Conservation (phyloP, 2,797 vertebrate genomes). For the Megaceryle alcyon region DNA sequence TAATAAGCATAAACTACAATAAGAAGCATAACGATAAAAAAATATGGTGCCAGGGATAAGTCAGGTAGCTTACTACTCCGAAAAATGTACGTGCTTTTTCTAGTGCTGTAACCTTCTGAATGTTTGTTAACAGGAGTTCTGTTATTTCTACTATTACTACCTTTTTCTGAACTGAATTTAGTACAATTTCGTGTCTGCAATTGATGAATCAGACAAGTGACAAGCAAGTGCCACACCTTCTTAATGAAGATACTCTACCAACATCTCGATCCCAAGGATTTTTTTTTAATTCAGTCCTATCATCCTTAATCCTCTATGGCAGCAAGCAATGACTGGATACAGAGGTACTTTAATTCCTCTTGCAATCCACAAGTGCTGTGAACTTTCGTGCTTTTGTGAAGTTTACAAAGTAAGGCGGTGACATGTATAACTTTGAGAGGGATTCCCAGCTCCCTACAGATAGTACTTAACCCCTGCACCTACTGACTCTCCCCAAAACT, state of each 20-base stretch:
- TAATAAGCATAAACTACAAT: too few species aligned
- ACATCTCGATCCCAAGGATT: background rate
- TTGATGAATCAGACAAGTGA: background rate
- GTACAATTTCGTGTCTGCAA: background rate
- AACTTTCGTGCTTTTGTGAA: background rate
- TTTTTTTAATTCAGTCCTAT: too few species aligned
- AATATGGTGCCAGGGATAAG: background rate
- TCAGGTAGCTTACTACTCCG: too few species aligned
- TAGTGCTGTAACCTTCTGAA: background rate
- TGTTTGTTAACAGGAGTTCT: background rate
- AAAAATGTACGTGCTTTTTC: background rate
- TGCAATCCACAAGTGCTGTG: background rate
- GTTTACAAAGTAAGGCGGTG: background rate
- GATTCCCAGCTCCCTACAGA: background rate
- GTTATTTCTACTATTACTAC: background rate
- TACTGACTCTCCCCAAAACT: background rate
- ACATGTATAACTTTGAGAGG: background rate
- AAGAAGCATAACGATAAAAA: background rate
- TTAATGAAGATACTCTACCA: background rate
- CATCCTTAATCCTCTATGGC: background rate
- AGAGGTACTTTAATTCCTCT: background rate
- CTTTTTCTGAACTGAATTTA: background rate
- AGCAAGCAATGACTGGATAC: background rate
- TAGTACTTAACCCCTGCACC: background rate
- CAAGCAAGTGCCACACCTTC: background rate